A percentile compares a stretch with the other conserved stretches of the same genome.
Evolutionary conservation across 1,140 invertebrate genomes (phyloP).

Genomic region (Danaus plexippus): DNA sequence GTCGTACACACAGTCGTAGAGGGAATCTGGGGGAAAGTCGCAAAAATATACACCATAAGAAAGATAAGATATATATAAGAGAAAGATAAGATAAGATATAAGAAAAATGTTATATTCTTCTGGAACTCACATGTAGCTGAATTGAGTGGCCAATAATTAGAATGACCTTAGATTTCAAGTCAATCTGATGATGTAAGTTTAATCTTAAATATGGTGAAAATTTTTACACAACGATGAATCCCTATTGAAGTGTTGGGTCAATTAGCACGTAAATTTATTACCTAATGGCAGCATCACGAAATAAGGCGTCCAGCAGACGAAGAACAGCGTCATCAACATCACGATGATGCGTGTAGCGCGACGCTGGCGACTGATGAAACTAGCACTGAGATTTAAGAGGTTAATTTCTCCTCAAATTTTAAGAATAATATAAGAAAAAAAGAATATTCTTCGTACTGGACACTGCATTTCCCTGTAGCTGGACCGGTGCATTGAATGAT

Average conservation of each 20-base stretch:
- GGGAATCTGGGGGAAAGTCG: conserved; percentile 29
- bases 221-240: too few relatives aligned
- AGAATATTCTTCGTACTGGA: conserved; percentile 21
- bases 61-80: too few relatives aligned
- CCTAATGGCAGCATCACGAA: conserved; percentile 77
- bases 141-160: too few relatives aligned
- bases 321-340: conserved; percentile 76
- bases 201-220: too few relatives aligned
- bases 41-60: too few relatives aligned
- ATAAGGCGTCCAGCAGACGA: conserved; percentile 83
- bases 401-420: neutral
- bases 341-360: conserved; percentile 79
- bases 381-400: conserved; percentile 21
- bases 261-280: conserved; percentile 25
- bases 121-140: too few relatives aligned
- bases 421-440: neutral
- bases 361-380: conserved; percentile 69
- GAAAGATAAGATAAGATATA: too few relatives aligned
- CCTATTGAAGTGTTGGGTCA: too few relatives aligned
- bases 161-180: too few relatives aligned
- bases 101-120: too few relatives aligned
- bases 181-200: too few relatives aligned
- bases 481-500: conserved; percentile 6
- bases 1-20: conserved; percentile 36
- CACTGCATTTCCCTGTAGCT: conserved; percentile 9